These are phyloP conservation scores for Lepidocyrtinus sp. DNA, from an alignment of 2,888 invertebrate genomes.

Conservation along the genomic window DNA sequence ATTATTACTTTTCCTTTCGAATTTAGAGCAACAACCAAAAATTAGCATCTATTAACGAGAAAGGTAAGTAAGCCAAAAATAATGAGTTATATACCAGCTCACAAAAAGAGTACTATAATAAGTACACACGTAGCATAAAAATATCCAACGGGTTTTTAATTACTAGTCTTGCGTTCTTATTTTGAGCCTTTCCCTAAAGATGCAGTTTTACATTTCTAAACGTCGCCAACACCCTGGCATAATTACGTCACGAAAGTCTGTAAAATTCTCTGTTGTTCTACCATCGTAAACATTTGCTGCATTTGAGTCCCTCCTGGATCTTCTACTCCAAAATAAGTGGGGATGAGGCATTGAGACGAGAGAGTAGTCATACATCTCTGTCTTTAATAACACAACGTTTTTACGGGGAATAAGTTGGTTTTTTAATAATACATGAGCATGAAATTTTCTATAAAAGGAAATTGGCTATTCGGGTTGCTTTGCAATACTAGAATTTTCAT, in stretches of 20 bases:
- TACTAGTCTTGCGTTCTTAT: constrained; percentile 25
- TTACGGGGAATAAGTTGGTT: not conserved
- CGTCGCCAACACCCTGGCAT: constrained; percentile 48
- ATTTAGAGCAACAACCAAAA: constrained; percentile 41
- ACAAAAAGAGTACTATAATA: not conserved
- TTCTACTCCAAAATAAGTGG: too few relatives aligned
- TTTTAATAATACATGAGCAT: not conserved
- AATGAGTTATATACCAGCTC: not conserved
- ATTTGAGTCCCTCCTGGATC: too few relatives aligned
- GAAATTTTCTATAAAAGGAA: not conserved
- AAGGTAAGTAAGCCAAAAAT: not conserved
- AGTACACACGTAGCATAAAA: not conserved
- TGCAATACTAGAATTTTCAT: too few relatives aligned
- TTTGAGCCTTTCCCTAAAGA: constrained; percentile 36
- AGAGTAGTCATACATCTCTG: not conserved
- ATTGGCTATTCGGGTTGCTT: not conserved
- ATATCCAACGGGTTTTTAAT: constrained; percentile 35
- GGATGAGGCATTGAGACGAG: too few relatives aligned
- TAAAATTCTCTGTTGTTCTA: too few relatives aligned
- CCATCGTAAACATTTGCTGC: too few relatives aligned
- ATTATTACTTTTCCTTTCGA: constrained; percentile 50
- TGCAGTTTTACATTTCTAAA: constrained; percentile 41
- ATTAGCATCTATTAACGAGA: constrained; percentile 49
- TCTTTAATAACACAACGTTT: not conserved
- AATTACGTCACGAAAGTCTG: too few relatives aligned